Conservation (phyloP, 2,113 vertebrate genomes). For the Gadus chalcogrammus region DNA sequence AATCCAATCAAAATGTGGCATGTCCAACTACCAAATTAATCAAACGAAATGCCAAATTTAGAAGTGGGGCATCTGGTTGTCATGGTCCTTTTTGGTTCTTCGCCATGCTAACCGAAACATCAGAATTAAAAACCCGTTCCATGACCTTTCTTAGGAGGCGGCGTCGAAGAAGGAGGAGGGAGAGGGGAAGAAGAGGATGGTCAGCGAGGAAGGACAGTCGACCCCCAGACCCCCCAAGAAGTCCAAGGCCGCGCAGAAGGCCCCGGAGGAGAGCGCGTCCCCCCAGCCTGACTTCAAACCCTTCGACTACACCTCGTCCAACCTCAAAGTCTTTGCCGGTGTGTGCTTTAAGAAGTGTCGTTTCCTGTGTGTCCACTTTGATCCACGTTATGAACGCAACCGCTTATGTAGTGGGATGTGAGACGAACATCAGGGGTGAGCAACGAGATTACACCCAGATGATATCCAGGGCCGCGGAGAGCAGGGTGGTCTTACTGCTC, state of each 20-base stretch:
- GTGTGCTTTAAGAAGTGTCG: slow-evolving; percentile 32
- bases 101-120: not conserved
- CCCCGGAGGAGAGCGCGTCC: slow-evolving; percentile 44
- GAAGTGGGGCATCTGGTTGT: too few relatives aligned
- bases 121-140: slow-evolving; percentile 10
- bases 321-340: slow-evolving; percentile 90
- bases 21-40: too few relatives aligned
- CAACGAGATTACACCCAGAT: too few relatives aligned
- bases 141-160: slow-evolving; percentile 51
- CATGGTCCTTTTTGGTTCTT: too few relatives aligned
- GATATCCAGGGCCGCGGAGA: too few relatives aligned
- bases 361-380: not conserved
- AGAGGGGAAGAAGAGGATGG: slow-evolving; percentile 70
- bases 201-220: slow-evolving; percentile 60
- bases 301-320: slow-evolving; percentile 89
- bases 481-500: too few relatives aligned
- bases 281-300: slow-evolving; percentile 76
- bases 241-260: slow-evolving; percentile 66
- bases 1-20: too few relatives aligned
- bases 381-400: not conserved
- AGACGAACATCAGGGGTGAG: too few relatives aligned
- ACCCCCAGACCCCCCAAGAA: slow-evolving; percentile 79
- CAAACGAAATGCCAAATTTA: not conserved
- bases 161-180: slow-evolving; percentile 58
- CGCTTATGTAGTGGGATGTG: not conserved